Percentiles rank a stretch among this genome's conserved stretches.
phyloP scores from a whole-genome alignment of 1,140 invertebrate species.

The Microplitis mediator region DNA sequence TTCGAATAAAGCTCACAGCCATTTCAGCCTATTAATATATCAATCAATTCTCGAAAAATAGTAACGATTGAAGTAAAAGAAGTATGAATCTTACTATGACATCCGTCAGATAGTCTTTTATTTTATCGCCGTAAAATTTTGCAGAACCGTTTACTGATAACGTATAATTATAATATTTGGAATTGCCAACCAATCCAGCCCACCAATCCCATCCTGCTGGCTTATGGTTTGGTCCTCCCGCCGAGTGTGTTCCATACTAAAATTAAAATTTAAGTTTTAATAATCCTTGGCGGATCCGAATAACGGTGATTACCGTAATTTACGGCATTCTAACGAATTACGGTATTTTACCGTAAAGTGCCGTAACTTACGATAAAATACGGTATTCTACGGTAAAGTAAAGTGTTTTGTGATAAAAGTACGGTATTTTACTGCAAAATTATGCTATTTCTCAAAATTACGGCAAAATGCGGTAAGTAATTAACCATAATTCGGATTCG shows the following conservation, averaged over 20 bases:
- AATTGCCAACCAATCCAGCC: conserved; percentile 82
- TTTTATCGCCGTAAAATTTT: conserved; percentile 62
- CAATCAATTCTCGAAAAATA: background rate
- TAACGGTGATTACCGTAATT: no score
- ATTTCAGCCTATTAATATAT: conserved; percentile 59
- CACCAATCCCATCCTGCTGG: conserved; percentile 85
- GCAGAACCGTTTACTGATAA: conserved; percentile 81
- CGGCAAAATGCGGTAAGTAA: no score
- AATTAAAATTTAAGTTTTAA: background rate
- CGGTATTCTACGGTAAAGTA: no score
- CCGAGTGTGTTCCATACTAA: conserved; percentile 68
- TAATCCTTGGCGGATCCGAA: no score
- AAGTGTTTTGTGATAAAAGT: no score
- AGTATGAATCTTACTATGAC: conserved; percentile 71
- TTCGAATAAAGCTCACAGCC: conserved; percentile 66
- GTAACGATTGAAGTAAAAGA: background rate
- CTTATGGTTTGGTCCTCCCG: conserved; percentile 69
- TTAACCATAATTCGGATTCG: no score
- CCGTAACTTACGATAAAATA: no score
- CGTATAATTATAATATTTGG: conserved; percentile 86
- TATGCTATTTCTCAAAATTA: no score
- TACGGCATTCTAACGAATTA: no score
- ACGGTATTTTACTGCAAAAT: no score
- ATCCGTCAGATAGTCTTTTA: conserved; percentile 81
- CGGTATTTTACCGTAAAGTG: no score